Percentiles rank a stretch among this genome's conserved stretches.
Evolutionary conservation across 1,140 invertebrate genomes (phyloP).

Genomic region (Parasteatoda tepidariorum): DNA sequence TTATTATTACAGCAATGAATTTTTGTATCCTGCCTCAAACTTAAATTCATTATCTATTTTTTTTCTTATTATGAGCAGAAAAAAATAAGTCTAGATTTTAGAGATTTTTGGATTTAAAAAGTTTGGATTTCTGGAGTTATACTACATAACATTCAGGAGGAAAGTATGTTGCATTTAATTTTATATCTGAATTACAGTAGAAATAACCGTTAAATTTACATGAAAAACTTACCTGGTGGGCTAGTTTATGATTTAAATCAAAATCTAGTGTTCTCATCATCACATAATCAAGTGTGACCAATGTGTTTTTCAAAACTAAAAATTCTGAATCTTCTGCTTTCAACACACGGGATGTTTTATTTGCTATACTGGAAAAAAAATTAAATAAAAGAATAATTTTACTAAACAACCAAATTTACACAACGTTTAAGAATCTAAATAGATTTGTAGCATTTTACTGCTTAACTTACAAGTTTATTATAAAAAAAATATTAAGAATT

Average conservation of each 20-base stretch:
- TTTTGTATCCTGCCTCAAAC: no score
- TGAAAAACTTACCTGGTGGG: background rate
- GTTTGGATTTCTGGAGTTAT: no score
- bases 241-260: background rate
- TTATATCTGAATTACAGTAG: no score
- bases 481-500: background rate
- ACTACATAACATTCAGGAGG: no score
- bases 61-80: no score
- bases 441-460: no score
- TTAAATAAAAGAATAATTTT: background rate
- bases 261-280: conserved; percentile 21
- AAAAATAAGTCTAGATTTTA: no score
- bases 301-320: background rate
- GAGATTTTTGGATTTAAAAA: no score
- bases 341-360: background rate
- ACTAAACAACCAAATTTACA: background rate
- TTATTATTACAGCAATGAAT: no score
- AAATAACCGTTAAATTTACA: background rate
- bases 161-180: no score
- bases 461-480: background rate
- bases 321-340: background rate
- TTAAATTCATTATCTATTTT: no score
- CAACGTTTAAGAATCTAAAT: no score
- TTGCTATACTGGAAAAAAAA: conserved; percentile 8
- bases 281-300: background rate